These are phyloP conservation scores for Odiellus spinosus DNA, from an alignment of 2,888 invertebrate species.

Conservation along the genomic window DNA sequence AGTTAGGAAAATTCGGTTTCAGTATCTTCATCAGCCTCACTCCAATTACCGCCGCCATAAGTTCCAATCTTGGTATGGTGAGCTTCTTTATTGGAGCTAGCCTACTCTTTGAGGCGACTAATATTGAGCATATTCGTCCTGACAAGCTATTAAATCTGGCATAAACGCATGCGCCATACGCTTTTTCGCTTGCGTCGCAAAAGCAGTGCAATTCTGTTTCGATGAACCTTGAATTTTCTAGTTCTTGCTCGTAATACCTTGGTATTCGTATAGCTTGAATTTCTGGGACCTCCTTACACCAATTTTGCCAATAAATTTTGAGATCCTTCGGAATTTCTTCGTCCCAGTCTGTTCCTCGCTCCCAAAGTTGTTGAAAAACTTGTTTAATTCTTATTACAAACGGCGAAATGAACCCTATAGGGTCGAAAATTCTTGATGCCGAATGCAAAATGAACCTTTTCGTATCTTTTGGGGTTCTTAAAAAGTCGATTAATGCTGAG, in stretches of 20 bases:
- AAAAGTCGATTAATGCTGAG: too few species aligned
- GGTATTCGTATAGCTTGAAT: conserved; percentile 4
- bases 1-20: too few species aligned
- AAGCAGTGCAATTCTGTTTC: conserved; percentile 12
- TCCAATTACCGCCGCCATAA: conserved; percentile 15
- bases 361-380: conserved; percentile 2
- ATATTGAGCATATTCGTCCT: conserved; percentile 9
- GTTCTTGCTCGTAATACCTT: neutral
- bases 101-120: neutral
- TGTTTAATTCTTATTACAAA: conserved; percentile 16
- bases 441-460: too few species aligned
- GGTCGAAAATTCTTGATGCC: conserved; percentile 8
- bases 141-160: conserved; percentile 3
- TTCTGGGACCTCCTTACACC: neutral
- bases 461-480: too few species aligned
- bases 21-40: neutral
- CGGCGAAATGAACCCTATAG: conserved; percentile 15
- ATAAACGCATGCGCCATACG: conserved; percentile 19
- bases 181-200: conserved; percentile 20
- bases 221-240: neutral
- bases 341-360: conserved; percentile 1
- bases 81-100: conserved; percentile 20
- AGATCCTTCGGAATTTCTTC: conserved; percentile 9
- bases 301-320: neutral
- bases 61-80: conserved; percentile 19